Evolutionary conservation across 64 coral and sea anemone genomes (phyloP).

Genomic region (Stichodactyla helianthus): DNA sequence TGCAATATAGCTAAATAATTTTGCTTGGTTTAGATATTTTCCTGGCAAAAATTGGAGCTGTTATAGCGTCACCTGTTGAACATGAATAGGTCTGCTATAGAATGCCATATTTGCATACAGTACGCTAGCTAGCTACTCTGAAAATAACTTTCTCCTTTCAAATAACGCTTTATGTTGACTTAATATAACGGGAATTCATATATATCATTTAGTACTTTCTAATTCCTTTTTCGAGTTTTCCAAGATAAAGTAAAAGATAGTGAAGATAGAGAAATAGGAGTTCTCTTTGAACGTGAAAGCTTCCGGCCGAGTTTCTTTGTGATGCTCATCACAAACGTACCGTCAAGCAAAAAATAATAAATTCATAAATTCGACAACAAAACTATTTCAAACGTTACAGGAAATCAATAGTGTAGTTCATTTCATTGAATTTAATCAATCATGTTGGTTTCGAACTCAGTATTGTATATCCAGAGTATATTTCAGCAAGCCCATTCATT

Average conservation of each 20-base stretch:
- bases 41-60: background rate
- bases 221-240: background rate
- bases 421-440: background rate
- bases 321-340: slow-evolving; percentile 1
- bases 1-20: background rate
- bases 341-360: background rate
- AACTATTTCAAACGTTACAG: background rate
- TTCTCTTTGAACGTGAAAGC: background rate
- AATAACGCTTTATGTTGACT: background rate
- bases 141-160: background rate
- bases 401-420: background rate
- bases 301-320: slow-evolving; percentile 1
- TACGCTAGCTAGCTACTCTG: background rate
- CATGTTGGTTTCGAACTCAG: background rate
- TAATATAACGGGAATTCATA: background rate
- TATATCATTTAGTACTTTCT: background rate
- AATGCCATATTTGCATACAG: background rate
- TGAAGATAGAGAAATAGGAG: background rate
- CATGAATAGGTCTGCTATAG: background rate
- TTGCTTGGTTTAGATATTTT: background rate
- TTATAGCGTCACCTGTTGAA: slow-evolving; percentile 12
- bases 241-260: background rate
- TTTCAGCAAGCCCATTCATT: background rate
- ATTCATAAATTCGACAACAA: background rate
- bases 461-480: background rate